Conservation (phyloP, 2,888 invertebrate species). For the Rhagophthalmus giganteus region DNA sequence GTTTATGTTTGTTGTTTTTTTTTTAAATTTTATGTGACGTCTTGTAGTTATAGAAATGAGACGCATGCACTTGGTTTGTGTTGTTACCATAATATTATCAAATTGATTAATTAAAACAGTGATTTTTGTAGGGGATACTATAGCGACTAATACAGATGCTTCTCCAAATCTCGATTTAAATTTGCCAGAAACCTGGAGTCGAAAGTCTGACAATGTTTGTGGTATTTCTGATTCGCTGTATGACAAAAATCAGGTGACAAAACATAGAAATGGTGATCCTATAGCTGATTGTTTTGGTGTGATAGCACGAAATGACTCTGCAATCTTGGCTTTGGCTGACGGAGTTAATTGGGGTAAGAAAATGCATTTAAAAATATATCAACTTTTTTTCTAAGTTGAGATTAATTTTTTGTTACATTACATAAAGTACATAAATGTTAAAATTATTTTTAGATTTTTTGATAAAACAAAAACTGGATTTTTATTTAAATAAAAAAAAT, state of each 20-base stretch:
- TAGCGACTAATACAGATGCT: slow-evolving; percentile 5
- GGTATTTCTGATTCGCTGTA: slow-evolving; percentile 79
- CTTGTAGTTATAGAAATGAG: not conserved
- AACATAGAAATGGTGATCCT: slow-evolving; percentile 72
- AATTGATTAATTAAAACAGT: not conserved
- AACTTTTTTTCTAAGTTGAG: no score
- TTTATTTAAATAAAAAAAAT: no score
- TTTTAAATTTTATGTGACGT: not conserved
- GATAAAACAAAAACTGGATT: no score
- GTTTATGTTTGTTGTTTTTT: not conserved
- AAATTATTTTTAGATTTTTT: no score
- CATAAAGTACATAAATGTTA: no score
- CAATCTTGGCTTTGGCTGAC: slow-evolving; percentile 80
- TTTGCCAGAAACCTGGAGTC: slow-evolving; percentile 61
- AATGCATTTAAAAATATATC: not conserved
- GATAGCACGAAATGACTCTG: slow-evolving; percentile 70
- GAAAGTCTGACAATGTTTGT: slow-evolving; percentile 62
- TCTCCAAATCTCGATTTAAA: slow-evolving; percentile 35
- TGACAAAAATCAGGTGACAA: slow-evolving; percentile 79
- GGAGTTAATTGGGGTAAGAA: slow-evolving; percentile 87
- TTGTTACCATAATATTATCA: not conserved
- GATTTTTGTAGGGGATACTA: slow-evolving; percentile 7
- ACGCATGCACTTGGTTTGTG: not conserved
- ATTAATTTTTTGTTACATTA: no score
- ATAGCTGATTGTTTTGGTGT: slow-evolving; percentile 87